Evolutionary conservation across 2,797 vertebrate genomes (phyloP).

Genomic region (Pogoniulus pusillus): DNA sequence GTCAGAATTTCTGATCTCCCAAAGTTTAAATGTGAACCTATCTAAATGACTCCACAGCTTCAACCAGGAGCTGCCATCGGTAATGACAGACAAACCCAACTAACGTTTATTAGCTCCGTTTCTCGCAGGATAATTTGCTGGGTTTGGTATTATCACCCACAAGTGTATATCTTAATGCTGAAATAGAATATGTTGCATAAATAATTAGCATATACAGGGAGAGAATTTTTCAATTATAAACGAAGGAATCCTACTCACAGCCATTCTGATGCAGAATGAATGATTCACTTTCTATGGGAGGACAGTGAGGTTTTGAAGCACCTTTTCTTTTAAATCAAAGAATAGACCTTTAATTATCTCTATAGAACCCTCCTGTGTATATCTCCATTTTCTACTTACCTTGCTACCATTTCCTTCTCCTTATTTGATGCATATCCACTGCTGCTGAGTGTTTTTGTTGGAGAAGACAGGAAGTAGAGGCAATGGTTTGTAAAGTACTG

Average conservation of each 20-base stretch:
- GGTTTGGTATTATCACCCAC: background rate
- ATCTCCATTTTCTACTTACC: conserved; percentile 75
- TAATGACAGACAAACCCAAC: background rate
- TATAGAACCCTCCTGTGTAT: background rate
- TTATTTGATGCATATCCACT: conserved; percentile 97
- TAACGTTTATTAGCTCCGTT: background rate
- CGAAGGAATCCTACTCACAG: background rate
- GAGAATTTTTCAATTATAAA: background rate
- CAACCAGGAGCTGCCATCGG: background rate
- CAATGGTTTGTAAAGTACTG: conserved; percentile 99
- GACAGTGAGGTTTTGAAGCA: background rate
- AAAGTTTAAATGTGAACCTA: background rate
- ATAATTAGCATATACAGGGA: background rate
- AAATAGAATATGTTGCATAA: background rate
- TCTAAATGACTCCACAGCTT: background rate
- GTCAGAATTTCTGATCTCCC: background rate
- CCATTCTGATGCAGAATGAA: background rate
- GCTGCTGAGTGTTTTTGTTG: conserved; percentile 93
- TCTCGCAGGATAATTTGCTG: background rate
- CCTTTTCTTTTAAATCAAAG: background rate
- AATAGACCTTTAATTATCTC: background rate
- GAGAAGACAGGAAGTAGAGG: conserved; percentile 96
- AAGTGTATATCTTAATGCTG: background rate
- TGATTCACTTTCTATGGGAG: background rate
- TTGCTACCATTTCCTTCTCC: conserved; percentile 99